These are phyloP conservation scores for Spodoptera frugiperda DNA, from an alignment of 1,140 invertebrate species.

Conservation along the genomic window DNA sequence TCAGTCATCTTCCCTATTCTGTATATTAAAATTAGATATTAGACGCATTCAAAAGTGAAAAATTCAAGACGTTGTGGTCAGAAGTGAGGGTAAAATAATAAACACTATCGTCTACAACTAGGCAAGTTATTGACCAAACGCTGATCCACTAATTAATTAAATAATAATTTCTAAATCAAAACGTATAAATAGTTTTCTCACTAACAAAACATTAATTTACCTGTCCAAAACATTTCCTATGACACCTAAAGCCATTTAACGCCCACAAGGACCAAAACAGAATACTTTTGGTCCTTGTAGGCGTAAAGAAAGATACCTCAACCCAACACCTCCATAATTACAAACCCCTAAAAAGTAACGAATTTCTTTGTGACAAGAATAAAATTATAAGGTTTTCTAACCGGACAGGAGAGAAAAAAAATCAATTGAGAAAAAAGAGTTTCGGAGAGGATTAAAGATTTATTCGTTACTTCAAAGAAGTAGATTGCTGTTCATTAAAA, in stretches of 20 bases:
- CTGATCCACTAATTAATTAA: no score
- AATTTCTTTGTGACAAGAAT: not conserved
- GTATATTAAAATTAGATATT: no score
- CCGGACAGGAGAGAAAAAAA: not conserved
- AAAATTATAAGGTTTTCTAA: not conserved
- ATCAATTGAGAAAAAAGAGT: conserved; percentile 6
- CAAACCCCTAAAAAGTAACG: not conserved
- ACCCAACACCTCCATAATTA: not conserved
- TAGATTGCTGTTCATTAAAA: not conserved
- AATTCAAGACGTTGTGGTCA: no score
- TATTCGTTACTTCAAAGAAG: not conserved
- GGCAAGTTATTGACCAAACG: no score
- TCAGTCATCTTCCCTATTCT: no score
- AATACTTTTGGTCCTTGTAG: not conserved
- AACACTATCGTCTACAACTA: no score
- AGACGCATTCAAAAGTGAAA: no score
- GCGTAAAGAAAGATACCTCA: conserved; percentile 7
- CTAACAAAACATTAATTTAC: no score
- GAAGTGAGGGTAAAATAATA: no score
- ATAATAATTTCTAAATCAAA: no score
- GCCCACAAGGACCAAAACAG: not conserved
- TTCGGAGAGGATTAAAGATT: not conserved
- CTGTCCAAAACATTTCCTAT: not conserved
- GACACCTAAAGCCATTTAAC: not conserved
- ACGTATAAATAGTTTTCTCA: no score